Base-by-base conservation (phyloP, 2,888 invertebrate genomes). In the Neoaliturus tenellus region DNA sequence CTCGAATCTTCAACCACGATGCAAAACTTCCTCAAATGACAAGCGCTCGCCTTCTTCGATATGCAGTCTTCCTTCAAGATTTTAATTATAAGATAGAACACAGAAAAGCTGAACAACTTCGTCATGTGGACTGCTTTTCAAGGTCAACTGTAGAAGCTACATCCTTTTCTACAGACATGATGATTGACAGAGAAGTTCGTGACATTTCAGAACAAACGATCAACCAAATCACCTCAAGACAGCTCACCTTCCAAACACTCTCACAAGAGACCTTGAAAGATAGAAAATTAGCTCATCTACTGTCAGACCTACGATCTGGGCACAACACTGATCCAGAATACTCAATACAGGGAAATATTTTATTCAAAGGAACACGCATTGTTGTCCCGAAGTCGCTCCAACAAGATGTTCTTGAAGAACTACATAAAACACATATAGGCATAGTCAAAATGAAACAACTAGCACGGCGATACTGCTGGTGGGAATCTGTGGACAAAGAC, bases 371-470 rank as follows among this genome's bases (percentile, higher is more conserved):
- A 0, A 71, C 67, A n/a, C 55, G 85, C 12, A 44, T 85, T 0
- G 84, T 86, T 6, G 85, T 87, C 17, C 86, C 87, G 48, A 39
- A 67, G 35, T n/a, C 80, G 73, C 86, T 1, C 85, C 85, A 23
- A 10, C 23, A 5, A 44, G 80, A 25, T 20, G 69, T 88, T 0
- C 67, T 88, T 31, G 81, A 86, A 25, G 88, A 88, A 81, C 85
- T 89, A 14, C 87, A 88, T 75, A 71, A 80, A 0, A 87, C 87
- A 0, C 87, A 88, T 81, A 62, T 87, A 31, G 88, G 88, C 0
- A 86, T 88, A 12, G 86, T 86, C 3, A 88, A 87, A 39, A 89
- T 88, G 86, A 88, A 89, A 75, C 58, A 84, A 10, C 41, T 88
- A 12, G 88, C 87, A 25, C 83, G 88, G 31, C 85, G 86, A 3